Base-by-base conservation (phyloP, 1,140 invertebrate species). In the Ceratina calcarata region DNA sequence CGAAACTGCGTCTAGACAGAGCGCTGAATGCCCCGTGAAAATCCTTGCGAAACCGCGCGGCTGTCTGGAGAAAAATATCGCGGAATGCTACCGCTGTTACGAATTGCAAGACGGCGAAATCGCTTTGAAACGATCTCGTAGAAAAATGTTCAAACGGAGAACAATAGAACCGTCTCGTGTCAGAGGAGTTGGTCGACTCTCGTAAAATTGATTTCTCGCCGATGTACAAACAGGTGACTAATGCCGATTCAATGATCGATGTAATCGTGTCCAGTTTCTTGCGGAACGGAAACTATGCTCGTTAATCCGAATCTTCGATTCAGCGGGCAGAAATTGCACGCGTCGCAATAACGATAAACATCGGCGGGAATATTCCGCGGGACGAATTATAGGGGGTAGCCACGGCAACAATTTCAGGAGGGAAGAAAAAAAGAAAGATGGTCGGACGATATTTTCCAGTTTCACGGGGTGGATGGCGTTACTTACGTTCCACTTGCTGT, bases 61-160 rank as follows among this genome's bases (percentile, higher is more conserved):
- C 16, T 13, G 57, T 16, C 49, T 24, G 49, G 3, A 15, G 57
- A 55, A 60, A 69, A 70, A 70, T 51, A 70, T n/a, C 32, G 2
- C 53, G 76, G 68, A 68, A 82, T 84, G 78, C 75, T 78, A 75
- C 8, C 37, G 58, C 67, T 75, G 77, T 86, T 83, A 83, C 79
- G 78, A 83, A 78, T 71, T 71, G 78, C 32, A 37, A 37, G 32
- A 37, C 32, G 32, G 2, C 32, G 32, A 6, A 37, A 37, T 37
- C 32, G 32, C 2, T 37, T 37, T 6, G 32, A 37, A 37, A 37
- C 32, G 32, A 37, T 37, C 32, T 37, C 32, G 32, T 6, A 6
- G 32, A 37, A 37, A 37, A 37, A 37, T 37, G 32, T 37, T 37
- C 32, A 6, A 37, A 37, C 32, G 32, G 32, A 37, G n/a, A n/a